Base-by-base conservation (phyloP, 2,797 vertebrate genomes). In the Lacerta bilineata region DNA sequence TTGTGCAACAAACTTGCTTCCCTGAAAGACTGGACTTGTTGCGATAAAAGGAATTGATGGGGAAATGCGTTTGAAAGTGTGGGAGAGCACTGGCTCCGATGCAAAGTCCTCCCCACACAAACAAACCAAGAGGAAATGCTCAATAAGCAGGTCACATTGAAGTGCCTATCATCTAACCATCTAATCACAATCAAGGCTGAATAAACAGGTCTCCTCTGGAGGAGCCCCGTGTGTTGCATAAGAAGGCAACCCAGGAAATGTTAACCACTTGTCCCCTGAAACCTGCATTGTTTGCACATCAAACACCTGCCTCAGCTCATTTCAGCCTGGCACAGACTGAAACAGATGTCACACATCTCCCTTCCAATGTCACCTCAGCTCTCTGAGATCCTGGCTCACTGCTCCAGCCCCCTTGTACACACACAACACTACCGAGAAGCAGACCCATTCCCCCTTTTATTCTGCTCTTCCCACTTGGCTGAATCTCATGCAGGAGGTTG, bases 401-500 rank as follows among this genome's bases (percentile, higher is more conserved):
- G 41, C 43, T 55, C 27, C 23, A 76, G 27, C 18, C 27, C 27
- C 11, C 77, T 85, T 59, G 66, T 36, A 36, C 39, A 43, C n/a
- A 18, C 5, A 71, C 18, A n/a, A 18, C 50, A 84, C 23, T 6
- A n/a, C 59, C 23, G 86, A 94, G 88, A 91, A 94, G 78, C 90
- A 87, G 80, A 59, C 68, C 88, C 41, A 1, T 85, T 89, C 88
- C 84, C 33, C 93, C 83, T 80, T 78, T 84, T 10, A 1, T 89
- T 91, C 92, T 88, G 90, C 87, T 91, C 71, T 87, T 88, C 82
- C 86, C 68, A 3, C 92, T 91, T 85, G 33, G 8, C 87, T 80
- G 87, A 90, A 68, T 86, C 91, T 89, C 83, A 92, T 41, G 6
- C 72, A 90, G 92, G 94, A 95, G 93, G 94, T 76, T 91, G 94